Evolutionary conservation across 2,113 vertebrate genomes (phyloP).

Genomic region (Clarias magur): DNA sequence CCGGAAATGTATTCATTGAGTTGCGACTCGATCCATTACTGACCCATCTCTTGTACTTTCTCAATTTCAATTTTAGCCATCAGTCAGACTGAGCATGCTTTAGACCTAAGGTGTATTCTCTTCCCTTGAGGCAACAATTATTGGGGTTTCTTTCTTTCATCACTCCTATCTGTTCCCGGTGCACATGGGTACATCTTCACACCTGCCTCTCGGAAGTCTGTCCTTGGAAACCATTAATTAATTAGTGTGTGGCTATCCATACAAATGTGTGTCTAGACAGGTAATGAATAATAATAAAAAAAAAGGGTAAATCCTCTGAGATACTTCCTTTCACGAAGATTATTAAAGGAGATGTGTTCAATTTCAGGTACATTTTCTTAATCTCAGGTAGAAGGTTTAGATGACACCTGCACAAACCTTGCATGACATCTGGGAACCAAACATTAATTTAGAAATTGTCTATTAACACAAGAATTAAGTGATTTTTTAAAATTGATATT

Average conservation of each 20-base stretch:
- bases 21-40: neutral
- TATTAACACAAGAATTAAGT: neutral
- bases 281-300: slow-evolving; percentile 11
- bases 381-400: neutral
- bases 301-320: neutral
- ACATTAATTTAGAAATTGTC: neutral
- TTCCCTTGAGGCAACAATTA: slow-evolving; percentile 26
- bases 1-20: slow-evolving; percentile 9
- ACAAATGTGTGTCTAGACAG: neutral
- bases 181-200: slow-evolving; percentile 4
- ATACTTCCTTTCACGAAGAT: neutral
- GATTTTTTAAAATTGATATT: neutral
- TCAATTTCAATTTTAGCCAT: neutral
- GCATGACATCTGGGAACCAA: neutral
- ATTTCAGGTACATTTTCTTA: neutral
- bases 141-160: slow-evolving; percentile 18
- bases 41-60: neutral
- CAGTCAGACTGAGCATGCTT: neutral
- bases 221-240: slow-evolving; percentile 33
- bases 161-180: neutral
- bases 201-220: slow-evolving; percentile 31
- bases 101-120: slow-evolving; percentile 13
- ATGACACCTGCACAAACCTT: neutral
- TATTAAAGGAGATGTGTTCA: neutral
- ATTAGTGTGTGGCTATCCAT: neutral